Evolutionary conservation across 2,113 vertebrate genomes (phyloP), one percentile per base, ranked within the genome.

Genomic region (Ceuthmochares aereus): DNA sequence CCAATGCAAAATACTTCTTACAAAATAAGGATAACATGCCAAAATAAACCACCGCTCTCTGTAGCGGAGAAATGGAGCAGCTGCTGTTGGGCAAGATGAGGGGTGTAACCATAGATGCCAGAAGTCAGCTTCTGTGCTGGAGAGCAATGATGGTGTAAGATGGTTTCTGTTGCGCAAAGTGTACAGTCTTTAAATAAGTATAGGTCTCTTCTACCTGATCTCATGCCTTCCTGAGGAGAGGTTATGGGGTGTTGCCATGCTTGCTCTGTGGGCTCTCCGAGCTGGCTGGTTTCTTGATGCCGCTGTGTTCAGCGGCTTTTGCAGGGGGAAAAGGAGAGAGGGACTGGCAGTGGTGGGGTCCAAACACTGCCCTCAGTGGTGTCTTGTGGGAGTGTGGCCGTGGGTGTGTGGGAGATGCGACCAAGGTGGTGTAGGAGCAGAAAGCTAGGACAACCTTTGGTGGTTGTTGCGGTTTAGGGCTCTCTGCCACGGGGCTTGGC

Each of bases 1-100:
- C 66, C 96, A 96, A 93, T 87, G 78, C 75, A 94, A 84, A 87
- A 89, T 78, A 60, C 56, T 92, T 93, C 72, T 97, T 92, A 95
- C 95, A 95, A 95, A 97, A 84, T 81, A 84, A 89, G 89, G 84
- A 22, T 42, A 78, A 81, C 60, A 22, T 95, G 94, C 94, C 93
- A 97, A 96, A 94, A 84, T 96, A 97, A 96, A 96, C 92, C 93
- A 90, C 85, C 0, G 0, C 49, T 89, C 86, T 90, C 91, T 78
- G 68, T 78, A 93, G 72, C 3, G 0, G 92, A 75, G 85, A 60
- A 93, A 51, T 29, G 36, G 76, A 93, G 90, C 80, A 86, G 83
- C 47, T 86, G 79, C 83, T 96, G 87, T 96, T 96, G 85, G 83
- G 95, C 69, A 94, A 96, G 95, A 76, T 8, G 9, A 73, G 58